Conservation (phyloP, 2,888 invertebrate species). For the Uloborus plumipes region DNA sequence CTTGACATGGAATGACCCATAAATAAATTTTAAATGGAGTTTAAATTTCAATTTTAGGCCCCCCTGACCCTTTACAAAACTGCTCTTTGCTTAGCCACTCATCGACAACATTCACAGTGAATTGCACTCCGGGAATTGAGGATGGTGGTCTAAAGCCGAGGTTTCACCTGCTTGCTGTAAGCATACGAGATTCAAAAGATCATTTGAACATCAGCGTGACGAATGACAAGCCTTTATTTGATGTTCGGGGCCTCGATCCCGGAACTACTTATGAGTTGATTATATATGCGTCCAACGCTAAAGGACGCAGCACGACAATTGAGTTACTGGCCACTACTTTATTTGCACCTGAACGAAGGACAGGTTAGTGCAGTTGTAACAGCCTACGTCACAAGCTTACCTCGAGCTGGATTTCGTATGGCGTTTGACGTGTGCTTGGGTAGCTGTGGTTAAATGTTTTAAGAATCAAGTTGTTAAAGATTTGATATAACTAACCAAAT, state of each 20-base stretch:
- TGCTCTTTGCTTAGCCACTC: conserved; percentile 89
- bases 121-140: conserved; percentile 85
- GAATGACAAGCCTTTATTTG: conserved; percentile 77
- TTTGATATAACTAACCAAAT: too few relatives aligned
- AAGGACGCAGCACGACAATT: conserved; percentile 86
- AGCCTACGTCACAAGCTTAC: too few relatives aligned
- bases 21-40: too few relatives aligned
- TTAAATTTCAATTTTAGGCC: conserved; percentile 74
- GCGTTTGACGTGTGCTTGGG: too few relatives aligned
- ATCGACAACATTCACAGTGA: conserved; percentile 84
- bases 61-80: conserved; percentile 92
- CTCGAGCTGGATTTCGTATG: too few relatives aligned
- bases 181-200: conserved; percentile 76
- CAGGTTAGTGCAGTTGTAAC: conserved; percentile 58
- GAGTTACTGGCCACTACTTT: conserved; percentile 82
- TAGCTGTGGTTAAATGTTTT: too few relatives aligned
- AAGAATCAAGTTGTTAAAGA: too few relatives aligned
- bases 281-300: conserved; percentile 84
- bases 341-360: conserved; percentile 60
- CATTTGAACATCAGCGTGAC: conserved; percentile 82
- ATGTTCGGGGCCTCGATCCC: conserved; percentile 80
- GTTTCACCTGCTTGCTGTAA: conserved; percentile 84
- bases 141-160: conserved; percentile 90
- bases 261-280: conserved; percentile 83
- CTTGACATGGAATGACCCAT: too few relatives aligned